These are phyloP conservation scores for Ara ararauna DNA, from an alignment of 2,797 vertebrate genomes.

Conservation along the genomic window DNA sequence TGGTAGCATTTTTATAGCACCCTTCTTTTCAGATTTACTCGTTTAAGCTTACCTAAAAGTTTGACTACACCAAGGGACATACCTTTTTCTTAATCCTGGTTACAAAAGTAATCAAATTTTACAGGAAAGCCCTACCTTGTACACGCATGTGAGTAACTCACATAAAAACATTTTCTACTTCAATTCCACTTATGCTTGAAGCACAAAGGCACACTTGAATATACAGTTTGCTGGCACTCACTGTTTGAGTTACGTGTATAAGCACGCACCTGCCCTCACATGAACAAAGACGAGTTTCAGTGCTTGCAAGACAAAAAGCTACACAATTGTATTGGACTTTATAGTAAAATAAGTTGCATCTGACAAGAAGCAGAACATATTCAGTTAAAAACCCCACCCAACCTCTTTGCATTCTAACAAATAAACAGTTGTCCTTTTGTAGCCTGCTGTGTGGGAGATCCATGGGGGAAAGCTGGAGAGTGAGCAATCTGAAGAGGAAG, in stretches of 20 bases:
- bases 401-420: background rate
- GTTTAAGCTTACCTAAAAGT: background rate
- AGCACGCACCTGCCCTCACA: background rate
- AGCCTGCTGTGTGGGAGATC: background rate
- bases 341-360: background rate
- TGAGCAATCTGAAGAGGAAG: background rate
- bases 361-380: background rate
- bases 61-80: background rate
- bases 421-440: background rate
- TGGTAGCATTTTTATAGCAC: background rate
- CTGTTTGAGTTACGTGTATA: background rate
- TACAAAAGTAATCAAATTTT: background rate
- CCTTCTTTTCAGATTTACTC: background rate
- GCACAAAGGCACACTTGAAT: too few relatives aligned
- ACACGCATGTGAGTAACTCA: background rate
- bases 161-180: background rate
- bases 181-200: background rate
- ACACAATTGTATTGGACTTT: background rate
- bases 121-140: background rate
- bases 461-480: background rate
- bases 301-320: background rate
- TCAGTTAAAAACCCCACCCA: background rate
- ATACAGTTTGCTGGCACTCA: background rate
- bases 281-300: background rate
- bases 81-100: background rate